A percentile compares a stretch with the other conserved stretches of the same genome.
These are phyloP conservation scores for Lasaia peninsularis DNA, from an alignment of 1,140 invertebrate species.

Conservation along the genomic window DNA sequence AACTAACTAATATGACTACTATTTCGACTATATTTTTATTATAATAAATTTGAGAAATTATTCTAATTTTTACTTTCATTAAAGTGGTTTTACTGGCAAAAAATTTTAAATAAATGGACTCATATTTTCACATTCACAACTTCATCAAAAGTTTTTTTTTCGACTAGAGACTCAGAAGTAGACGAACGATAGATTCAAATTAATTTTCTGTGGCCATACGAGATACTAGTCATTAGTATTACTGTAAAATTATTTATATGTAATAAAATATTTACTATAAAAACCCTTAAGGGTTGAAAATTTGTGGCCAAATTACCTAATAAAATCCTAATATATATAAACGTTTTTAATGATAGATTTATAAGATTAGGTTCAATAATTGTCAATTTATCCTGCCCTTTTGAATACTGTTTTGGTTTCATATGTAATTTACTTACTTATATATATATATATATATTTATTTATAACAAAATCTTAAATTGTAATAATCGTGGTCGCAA, in stretches of 20 bases:
- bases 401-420: neutral
- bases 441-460: neutral
- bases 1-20: too few species aligned
- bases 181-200: neutral
- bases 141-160: too few species aligned
- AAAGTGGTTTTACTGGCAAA: too few species aligned
- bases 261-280: constrained; percentile 68
- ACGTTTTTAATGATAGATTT: constrained; percentile 60
- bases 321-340: constrained; percentile 72
- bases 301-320: constrained; percentile 75
- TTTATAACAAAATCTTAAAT: neutral
- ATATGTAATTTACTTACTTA: neutral
- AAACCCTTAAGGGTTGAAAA: constrained; percentile 60
- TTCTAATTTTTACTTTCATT: too few species aligned
- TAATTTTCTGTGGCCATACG: constrained; percentile 58
- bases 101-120: too few species aligned
- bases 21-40: too few species aligned
- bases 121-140: too few species aligned
- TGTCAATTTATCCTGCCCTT: constrained; percentile 9
- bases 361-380: constrained; percentile 21
- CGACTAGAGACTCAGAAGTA: too few species aligned
- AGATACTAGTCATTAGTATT: constrained; percentile 72
- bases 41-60: too few species aligned
- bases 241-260: constrained; percentile 72
- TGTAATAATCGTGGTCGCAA: neutral